A percentile compares a stretch with the other conserved stretches of the same genome.
These are phyloP conservation scores for Calliopsis andreniformis DNA, from an alignment of 1,140 invertebrate species.

Conservation along the genomic window DNA sequence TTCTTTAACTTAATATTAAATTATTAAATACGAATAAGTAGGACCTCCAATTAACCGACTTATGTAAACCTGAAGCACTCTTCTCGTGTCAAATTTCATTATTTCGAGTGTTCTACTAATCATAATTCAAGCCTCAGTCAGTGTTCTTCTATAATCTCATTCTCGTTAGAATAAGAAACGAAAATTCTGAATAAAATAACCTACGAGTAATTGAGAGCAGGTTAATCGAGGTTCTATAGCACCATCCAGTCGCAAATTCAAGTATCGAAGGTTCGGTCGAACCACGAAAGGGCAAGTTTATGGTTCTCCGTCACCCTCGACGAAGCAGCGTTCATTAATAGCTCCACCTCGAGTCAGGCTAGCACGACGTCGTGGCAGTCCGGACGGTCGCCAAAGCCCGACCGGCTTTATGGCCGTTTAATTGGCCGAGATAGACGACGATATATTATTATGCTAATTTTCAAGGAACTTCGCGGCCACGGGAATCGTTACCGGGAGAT, in stretches of 20 bases:
- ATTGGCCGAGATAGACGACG: slow-evolving; percentile 72
- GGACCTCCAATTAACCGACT: too few relatives aligned
- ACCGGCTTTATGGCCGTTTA: slow-evolving; percentile 73
- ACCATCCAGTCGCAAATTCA: slow-evolving; percentile 1
- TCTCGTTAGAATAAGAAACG: too few relatives aligned
- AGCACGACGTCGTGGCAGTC: slow-evolving; percentile 57
- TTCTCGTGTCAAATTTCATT: too few relatives aligned
- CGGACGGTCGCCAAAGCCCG: slow-evolving; percentile 66
- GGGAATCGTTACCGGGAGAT: slow-evolving; percentile 63
- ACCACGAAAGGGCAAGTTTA: slow-evolving; percentile 71
- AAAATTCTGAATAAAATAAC: too few relatives aligned
- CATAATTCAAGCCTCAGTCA: too few relatives aligned
- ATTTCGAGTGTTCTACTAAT: too few relatives aligned
- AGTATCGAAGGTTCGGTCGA: slow-evolving; percentile 27
- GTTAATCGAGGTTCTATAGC: too few relatives aligned
- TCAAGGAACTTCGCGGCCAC: slow-evolving; percentile 61
- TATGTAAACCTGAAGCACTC: too few relatives aligned
- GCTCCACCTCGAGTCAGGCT: slow-evolving; percentile 69
- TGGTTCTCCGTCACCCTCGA: slow-evolving; percentile 67
- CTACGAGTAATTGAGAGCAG: too few relatives aligned
- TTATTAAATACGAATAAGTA: too few relatives aligned
- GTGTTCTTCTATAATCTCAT: too few relatives aligned
- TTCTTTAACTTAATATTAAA: too few relatives aligned
- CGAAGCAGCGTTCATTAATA: slow-evolving; percentile 74
- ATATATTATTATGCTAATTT: slow-evolving; percentile 76